These are phyloP conservation scores for Myiotriccus ornatus DNA, from an alignment of 2,797 vertebrate genomes.

Conservation along the genomic window DNA sequence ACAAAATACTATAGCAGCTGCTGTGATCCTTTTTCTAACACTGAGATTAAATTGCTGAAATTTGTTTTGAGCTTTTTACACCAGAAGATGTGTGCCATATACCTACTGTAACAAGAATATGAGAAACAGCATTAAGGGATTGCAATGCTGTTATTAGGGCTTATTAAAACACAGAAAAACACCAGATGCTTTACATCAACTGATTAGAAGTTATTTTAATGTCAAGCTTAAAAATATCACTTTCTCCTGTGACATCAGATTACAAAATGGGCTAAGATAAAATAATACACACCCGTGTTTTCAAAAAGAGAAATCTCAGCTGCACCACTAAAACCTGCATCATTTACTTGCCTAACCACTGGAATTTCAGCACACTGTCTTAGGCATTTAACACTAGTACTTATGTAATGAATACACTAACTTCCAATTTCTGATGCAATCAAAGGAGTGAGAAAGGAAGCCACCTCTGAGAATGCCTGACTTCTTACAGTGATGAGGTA, in stretches of 20 bases:
- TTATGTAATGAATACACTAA: not conserved
- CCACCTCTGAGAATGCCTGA: not conserved
- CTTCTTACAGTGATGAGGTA: not conserved
- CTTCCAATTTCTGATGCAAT: not conserved
- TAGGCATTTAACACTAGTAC: not conserved
- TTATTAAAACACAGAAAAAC: conserved; percentile 61
- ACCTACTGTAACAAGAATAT: conserved; percentile 54
- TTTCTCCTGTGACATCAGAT: conserved; percentile 10
- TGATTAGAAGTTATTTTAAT: conserved; percentile 45
- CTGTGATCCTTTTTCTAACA: conserved; percentile 80
- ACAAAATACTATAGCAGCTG: conserved; percentile 70
- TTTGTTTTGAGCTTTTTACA: conserved; percentile 66
- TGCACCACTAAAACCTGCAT: not conserved
- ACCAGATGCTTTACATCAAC: conserved; percentile 60
- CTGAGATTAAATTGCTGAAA: conserved; percentile 74
- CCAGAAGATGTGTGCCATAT: conserved; percentile 32
- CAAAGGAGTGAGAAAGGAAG: not conserved
- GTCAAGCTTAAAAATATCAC: conserved; percentile 45
- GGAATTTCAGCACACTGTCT: not conserved
- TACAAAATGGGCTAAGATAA: not conserved
- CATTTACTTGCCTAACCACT: not conserved
- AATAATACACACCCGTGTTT: not conserved
- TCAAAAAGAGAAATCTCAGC: not conserved
- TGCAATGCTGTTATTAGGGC: conserved; percentile 52
- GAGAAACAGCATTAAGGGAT: conserved; percentile 48